phyloP scores from a whole-genome alignment of 2,888 invertebrate genomes.

The Antheraea yamamai region DNA sequence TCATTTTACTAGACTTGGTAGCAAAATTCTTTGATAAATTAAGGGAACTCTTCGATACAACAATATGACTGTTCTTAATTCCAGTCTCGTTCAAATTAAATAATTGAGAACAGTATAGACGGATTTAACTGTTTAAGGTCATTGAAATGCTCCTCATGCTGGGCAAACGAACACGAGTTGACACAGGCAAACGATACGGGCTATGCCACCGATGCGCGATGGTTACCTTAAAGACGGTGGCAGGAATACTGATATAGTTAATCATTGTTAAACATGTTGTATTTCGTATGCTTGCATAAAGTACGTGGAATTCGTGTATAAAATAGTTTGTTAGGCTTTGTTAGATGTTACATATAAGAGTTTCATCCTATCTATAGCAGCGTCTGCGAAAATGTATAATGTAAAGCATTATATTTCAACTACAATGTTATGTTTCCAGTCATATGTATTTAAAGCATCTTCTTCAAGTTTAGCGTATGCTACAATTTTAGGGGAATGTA shows the following conservation, averaged over 20 bases:
- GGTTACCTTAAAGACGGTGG: constrained; percentile 47
- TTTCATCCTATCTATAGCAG: background rate
- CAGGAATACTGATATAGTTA: constrained; percentile 46
- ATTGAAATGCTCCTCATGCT: constrained; percentile 63
- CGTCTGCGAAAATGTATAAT: too few species aligned
- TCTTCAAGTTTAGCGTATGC: too few species aligned
- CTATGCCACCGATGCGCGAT: constrained; percentile 40
- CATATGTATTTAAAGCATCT: too few species aligned
- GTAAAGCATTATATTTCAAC: too few species aligned
- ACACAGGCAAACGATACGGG: constrained; percentile 67
- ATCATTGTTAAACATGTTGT: constrained; percentile 18
- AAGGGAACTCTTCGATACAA: background rate
- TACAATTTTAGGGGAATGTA: too few species aligned
- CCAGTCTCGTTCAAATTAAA: constrained; percentile 25
- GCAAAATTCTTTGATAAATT: background rate
- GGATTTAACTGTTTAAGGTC: constrained; percentile 39
- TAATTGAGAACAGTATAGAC: constrained; percentile 25
- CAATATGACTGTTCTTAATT: background rate
- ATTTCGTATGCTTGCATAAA: constrained; percentile 9
- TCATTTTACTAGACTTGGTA: background rate
- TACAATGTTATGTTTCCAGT: too few species aligned
- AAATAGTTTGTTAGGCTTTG: constrained; percentile 10
- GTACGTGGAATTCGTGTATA: constrained; percentile 3
- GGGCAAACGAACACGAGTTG: constrained; percentile 58
- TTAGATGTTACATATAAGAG: background rate